These are phyloP conservation scores for Molossus molossus DNA, from an alignment of 2,797 vertebrate genomes.

Conservation along the genomic window DNA sequence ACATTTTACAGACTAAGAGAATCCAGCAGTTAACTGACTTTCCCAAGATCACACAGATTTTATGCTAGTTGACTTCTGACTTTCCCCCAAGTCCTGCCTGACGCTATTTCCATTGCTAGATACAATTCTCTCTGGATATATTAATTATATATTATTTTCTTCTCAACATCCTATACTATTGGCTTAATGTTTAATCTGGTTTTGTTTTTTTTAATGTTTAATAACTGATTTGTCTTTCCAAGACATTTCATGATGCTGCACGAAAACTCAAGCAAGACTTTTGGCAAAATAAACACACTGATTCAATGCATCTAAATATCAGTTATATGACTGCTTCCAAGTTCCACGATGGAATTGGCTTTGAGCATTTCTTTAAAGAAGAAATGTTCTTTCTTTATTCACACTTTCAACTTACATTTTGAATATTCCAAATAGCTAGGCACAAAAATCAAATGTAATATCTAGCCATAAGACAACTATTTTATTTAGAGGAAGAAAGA, in stretches of 20 bases:
- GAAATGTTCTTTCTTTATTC: constrained; percentile 44
- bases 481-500: constrained; percentile 9
- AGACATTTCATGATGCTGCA: not conserved
- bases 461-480: not conserved
- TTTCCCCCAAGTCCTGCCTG: not conserved
- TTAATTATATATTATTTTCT: constrained; percentile 37
- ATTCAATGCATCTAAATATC: constrained; percentile 27
- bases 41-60: not conserved
- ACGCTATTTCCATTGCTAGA: not conserved
- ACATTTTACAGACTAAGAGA: constrained; percentile 49
- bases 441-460: constrained; percentile 43
- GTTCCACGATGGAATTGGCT: not conserved
- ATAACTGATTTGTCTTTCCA: constrained; percentile 17
- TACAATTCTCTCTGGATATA: not conserved
- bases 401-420: constrained; percentile 36
- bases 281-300: constrained; percentile 19
- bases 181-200: not conserved
- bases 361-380: constrained; percentile 36
- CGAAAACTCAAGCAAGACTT: constrained; percentile 55
- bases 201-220: not conserved
- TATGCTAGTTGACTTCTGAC: not conserved
- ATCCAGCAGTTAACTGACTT: constrained; percentile 40
- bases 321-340: constrained; percentile 32
- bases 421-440: constrained; percentile 50
- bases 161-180: constrained; percentile 39